Evolutionary conservation across 2,888 invertebrate genomes (phyloP).

Genomic region (Andrena chrysosceles): DNA sequence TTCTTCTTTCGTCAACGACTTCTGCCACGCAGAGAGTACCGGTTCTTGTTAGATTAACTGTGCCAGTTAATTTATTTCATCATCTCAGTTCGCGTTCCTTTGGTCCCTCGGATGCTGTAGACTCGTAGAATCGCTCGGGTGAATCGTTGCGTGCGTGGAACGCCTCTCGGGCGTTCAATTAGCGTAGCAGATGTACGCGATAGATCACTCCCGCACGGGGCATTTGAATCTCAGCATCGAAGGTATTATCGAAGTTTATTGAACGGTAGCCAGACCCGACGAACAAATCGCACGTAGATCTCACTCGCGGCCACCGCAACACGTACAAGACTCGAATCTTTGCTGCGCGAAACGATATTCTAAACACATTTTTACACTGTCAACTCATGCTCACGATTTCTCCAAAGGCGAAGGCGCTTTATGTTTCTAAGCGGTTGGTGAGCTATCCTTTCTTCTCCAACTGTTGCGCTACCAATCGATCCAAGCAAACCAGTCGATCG

Average conservation of each 20-base stretch:
- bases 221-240: not conserved
- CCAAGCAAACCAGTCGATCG: conserved; percentile 16
- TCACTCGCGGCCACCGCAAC: conserved; percentile 43
- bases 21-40: not conserved
- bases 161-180: not conserved
- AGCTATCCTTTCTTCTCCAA: not conserved
- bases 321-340: conserved; percentile 56
- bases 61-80: not conserved
- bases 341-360: conserved; percentile 56
- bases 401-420: not conserved
- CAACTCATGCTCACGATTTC: conserved; percentile 17
- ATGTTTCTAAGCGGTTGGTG: not conserved
- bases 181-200: not conserved
- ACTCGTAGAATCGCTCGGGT: not conserved
- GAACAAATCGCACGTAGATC: conserved; percentile 29
- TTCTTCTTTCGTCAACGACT: not conserved
- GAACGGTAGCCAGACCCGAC: not conserved
- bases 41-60: not conserved
- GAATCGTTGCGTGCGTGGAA: not conserved
- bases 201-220: not conserved
- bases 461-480: not conserved
- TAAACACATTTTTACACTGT: conserved; percentile 63
- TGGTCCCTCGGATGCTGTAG: not conserved
- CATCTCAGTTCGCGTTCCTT: not conserved
- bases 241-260: not conserved